A percentile compares a stretch with the other conserved stretches of the same genome.
Conservation (phyloP, 2,113 vertebrate species). For the Sinocyclocheilus anophthalmus region DNA sequence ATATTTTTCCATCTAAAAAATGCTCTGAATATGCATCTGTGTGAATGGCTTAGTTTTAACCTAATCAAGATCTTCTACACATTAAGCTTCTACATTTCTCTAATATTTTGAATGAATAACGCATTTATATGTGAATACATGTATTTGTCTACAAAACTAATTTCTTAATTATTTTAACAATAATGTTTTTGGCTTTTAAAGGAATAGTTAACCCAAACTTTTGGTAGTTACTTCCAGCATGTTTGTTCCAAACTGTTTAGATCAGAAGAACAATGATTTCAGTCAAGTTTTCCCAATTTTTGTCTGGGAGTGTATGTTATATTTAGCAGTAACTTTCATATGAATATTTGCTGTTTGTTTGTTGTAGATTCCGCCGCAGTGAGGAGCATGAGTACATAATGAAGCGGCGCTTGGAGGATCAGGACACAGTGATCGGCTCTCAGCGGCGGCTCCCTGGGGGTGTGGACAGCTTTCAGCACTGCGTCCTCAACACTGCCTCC, state of each 20-base stretch:
- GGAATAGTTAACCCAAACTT: background rate
- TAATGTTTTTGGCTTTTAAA: background rate
- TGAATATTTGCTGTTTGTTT: background rate
- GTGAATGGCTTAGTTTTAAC: too few relatives aligned
- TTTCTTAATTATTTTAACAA: background rate
- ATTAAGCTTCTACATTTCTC: too few relatives aligned
- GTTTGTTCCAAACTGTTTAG: background rate
- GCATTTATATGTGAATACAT: background rate
- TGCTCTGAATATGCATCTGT: too few relatives aligned
- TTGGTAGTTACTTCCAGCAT: background rate
- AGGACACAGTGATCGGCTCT: constrained; percentile 88
- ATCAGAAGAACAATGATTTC: background rate
- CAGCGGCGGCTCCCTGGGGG: constrained; percentile 88
- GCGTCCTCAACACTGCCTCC: constrained; percentile 87
- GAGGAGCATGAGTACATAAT: constrained; percentile 93
- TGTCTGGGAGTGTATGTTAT: background rate
- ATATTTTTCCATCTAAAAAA: too few relatives aligned
- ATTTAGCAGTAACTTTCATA: background rate
- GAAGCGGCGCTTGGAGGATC: constrained; percentile 97
- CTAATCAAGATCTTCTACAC: too few relatives aligned
- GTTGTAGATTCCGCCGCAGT: constrained; percentile 28
- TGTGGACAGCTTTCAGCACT: constrained; percentile 88
- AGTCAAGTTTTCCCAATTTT: background rate
- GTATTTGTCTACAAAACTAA: background rate
- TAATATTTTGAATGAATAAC: too few relatives aligned